Percentiles rank a stretch among this genome's conserved stretches.
Evolutionary conservation across 2,888 invertebrate species (phyloP).

Genomic region (Synergus umbraculus): DNA sequence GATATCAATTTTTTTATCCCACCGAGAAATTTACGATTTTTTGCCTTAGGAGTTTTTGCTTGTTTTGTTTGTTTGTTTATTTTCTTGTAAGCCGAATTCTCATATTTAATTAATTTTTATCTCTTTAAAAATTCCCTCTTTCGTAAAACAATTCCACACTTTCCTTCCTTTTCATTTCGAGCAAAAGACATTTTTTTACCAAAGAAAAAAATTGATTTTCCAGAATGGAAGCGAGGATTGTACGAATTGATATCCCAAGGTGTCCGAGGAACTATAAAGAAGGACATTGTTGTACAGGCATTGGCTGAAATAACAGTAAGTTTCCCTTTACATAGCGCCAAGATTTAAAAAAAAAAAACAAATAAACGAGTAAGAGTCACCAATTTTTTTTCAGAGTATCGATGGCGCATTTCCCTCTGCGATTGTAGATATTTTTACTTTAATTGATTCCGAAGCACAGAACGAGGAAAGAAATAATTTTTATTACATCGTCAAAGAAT

Average conservation of each 20-base stretch:
- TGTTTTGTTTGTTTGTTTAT: background rate
- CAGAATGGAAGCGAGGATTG: slow-evolving; percentile 85
- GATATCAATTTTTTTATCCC: background rate
- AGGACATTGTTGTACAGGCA: slow-evolving; percentile 86
- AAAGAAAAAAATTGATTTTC: slow-evolving; percentile 76
- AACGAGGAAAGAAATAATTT: slow-evolving; percentile 88
- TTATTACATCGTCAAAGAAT: slow-evolving; percentile 87
- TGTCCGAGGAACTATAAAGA: slow-evolving; percentile 86
- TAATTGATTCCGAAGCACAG: slow-evolving; percentile 90
- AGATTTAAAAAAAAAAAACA: slow-evolving; percentile 24
- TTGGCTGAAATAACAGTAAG: slow-evolving; percentile 89
- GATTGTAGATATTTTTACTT: slow-evolving; percentile 89
- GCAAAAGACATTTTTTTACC: background rate
- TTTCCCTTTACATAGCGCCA: background rate
- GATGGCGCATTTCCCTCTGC: slow-evolving; percentile 90
- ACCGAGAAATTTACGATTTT: background rate
- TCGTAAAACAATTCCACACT: background rate
- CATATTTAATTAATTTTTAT: background rate
- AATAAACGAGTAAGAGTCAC: slow-evolving; percentile 46
- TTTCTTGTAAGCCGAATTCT: too few species aligned
- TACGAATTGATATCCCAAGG: slow-evolving; percentile 91
- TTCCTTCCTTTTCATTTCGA: background rate
- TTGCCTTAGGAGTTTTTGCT: background rate
- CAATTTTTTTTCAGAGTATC: slow-evolving; percentile 80
- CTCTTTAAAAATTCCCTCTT: background rate